Base-by-base conservation (phyloP, 2,888 invertebrate species). In the Apodemia hepburni region DNA sequence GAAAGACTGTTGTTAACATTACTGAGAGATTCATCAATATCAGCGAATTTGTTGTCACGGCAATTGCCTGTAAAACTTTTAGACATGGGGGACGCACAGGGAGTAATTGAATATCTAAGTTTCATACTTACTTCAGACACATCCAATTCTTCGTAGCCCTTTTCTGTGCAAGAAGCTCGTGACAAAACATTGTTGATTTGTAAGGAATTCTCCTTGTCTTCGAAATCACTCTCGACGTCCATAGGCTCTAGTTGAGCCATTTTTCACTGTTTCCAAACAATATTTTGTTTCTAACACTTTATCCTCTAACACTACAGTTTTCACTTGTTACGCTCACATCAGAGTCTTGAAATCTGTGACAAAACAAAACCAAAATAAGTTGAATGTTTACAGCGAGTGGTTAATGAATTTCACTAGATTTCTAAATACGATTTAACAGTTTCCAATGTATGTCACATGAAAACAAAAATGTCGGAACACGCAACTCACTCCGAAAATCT, bases 381-480 rank as follows among this genome's bases (percentile, higher is more conserved):
- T 73, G 81, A 84, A 80, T 84, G 80, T 85, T 86, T 83, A 87
- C 84, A 86, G 78, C 79, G 81, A 69, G 66, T 79, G 80, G 78
- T 80, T 79, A 80, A 76, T 69, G 76, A 78, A 78, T 89, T 89
- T 87, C 86, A 85, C 89, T 84, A 69, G 72, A 82, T 86, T 88
- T 88, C 87, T 87, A 87, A 87, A 83, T 76, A 71, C 74, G 70
- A 73, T 72, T 75, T 78, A 76, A 71, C 77, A 75, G 77, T 77
- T 75, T 79, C 78, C 73, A 83, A 87, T 84, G 85, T 87, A 77
- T 87, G 89, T 90, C 87, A 85, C 76, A 81, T 81, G 78, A 86
- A 87, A 89, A 89, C 87, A 89, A 87, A 88, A 85, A 87, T 84
- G 85, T 84, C 83, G 73, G 79, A 84, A 84, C 81, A 79, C 81